Evolutionary conservation across 2,797 vertebrate genomes (phyloP).

Genomic region (Siniperca obscura): DNA sequence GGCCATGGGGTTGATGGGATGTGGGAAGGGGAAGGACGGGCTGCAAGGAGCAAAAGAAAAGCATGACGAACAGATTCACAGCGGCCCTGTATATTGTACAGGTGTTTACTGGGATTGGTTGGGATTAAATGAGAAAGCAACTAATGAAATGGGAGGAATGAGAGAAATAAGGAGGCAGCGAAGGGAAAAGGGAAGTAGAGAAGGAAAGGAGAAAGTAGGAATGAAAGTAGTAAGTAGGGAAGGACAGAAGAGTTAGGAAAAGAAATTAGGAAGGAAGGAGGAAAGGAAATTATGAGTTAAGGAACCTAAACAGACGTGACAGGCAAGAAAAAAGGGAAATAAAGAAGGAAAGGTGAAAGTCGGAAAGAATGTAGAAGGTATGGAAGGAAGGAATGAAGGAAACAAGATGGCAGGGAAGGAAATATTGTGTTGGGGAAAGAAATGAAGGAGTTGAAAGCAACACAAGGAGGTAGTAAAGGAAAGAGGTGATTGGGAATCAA

Average conservation of each 20-base stretch:
- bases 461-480: background rate
- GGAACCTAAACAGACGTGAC: background rate
- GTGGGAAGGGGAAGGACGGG: slow-evolving; percentile 93
- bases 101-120: background rate
- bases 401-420: background rate
- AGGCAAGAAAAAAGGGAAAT: background rate
- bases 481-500: no score
- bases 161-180: background rate
- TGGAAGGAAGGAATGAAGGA: background rate
- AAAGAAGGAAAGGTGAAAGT: background rate
- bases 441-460: no score
- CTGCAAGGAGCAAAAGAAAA: slow-evolving; percentile 74
- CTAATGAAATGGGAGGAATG: background rate
- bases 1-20: slow-evolving; percentile 91
- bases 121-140: background rate
- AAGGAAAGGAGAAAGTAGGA: background rate
- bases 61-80: background rate
- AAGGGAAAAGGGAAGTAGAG: background rate
- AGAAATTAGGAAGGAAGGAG: background rate
- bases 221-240: background rate
- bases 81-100: no score
- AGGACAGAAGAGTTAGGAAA: background rate
- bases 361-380: background rate
- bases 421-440: background rate
- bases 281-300: background rate